Evolutionary conservation across 2,888 invertebrate species (phyloP).

Genomic region (Gymnosoma rotundatum): DNA sequence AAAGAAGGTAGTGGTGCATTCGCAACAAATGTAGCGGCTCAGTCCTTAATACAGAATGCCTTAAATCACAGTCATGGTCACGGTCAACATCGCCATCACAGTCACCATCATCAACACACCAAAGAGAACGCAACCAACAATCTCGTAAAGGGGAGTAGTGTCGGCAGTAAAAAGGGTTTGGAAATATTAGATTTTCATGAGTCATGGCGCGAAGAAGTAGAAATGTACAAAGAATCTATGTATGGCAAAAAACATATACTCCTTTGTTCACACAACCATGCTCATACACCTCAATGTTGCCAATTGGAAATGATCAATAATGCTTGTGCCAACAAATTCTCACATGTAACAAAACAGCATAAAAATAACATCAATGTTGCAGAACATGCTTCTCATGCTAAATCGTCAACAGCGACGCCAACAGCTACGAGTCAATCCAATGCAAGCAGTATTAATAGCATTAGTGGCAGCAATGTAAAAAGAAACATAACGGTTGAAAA

Average conservation of each 20-base stretch:
- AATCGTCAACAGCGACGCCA: constrained; percentile 12
- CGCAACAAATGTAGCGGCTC: constrained; percentile 22
- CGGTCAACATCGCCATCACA: constrained; percentile 57
- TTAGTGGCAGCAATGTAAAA: constrained; percentile 46
- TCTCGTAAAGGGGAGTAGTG: constrained; percentile 31
- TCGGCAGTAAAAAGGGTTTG: constrained; percentile 75
- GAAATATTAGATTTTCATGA: constrained; percentile 82
- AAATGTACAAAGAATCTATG: constrained; percentile 79
- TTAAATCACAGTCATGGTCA: constrained; percentile 62
- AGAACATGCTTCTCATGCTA: constrained; percentile 2
- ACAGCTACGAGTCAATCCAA: constrained; percentile 23
- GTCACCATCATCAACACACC: constrained; percentile 68
- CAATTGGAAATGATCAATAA: constrained; percentile 65
- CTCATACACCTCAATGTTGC: constrained; percentile 73
- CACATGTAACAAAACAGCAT: constrained; percentile 55
- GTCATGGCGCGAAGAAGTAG: constrained; percentile 81
- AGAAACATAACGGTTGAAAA: constrained; percentile 56
- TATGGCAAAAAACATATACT: constrained; percentile 76
- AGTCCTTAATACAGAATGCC: constrained; percentile 51
- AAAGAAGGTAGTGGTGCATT: constrained; percentile 19
- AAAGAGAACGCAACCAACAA: constrained; percentile 76
- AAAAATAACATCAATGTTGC: constrained; percentile 34
- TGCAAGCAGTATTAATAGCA: constrained; percentile 7
- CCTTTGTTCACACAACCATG: constrained; percentile 75
- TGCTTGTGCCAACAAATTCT: constrained; percentile 60